Conservation (phyloP, 2,888 invertebrate species). For the Lingula anatina region DNA sequence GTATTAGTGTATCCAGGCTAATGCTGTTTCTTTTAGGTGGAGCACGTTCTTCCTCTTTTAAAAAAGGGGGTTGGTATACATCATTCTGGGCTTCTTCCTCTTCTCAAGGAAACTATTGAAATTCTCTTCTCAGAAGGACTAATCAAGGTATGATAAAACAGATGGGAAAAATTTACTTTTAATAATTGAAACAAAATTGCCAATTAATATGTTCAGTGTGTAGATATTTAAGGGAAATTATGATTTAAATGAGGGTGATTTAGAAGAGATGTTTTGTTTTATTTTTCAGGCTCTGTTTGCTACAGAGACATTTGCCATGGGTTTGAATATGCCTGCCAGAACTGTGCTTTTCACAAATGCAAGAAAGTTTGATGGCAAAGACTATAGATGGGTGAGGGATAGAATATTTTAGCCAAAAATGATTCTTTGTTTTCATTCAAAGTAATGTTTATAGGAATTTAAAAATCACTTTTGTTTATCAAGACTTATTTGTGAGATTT, state of each 20-base stretch:
- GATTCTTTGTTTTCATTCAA: too few species aligned
- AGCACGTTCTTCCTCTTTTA: conserved; percentile 86
- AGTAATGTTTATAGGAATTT: too few species aligned
- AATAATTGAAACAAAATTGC: too few species aligned
- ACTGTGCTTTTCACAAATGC: conserved; percentile 95
- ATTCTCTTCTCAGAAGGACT: conserved; percentile 96
- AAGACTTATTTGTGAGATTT: too few species aligned
- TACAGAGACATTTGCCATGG: conserved; percentile 99
- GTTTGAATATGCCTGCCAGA: conserved; percentile 98
- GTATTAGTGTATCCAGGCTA: too few species aligned
- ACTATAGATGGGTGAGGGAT: conserved; percentile 77
- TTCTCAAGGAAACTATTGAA: conserved; percentile 97
- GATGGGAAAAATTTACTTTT: too few species aligned
- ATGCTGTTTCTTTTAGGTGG: conserved; percentile 54
- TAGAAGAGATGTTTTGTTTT: neutral
- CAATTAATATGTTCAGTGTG: too few species aligned
- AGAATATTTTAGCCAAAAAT: neutral
- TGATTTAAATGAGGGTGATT: too few species aligned
- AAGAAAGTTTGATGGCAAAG: conserved; percentile 94
- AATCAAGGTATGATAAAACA: conserved; percentile 65
- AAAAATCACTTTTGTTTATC: too few species aligned
- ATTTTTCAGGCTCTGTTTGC: conserved; percentile 78
- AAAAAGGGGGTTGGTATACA: conserved; percentile 97
- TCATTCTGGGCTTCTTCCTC: conserved; percentile 82
- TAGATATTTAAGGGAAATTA: too few species aligned